These are phyloP conservation scores for Hyalella azteca DNA, from an alignment of 2,888 invertebrate genomes.

Conservation along the genomic window DNA sequence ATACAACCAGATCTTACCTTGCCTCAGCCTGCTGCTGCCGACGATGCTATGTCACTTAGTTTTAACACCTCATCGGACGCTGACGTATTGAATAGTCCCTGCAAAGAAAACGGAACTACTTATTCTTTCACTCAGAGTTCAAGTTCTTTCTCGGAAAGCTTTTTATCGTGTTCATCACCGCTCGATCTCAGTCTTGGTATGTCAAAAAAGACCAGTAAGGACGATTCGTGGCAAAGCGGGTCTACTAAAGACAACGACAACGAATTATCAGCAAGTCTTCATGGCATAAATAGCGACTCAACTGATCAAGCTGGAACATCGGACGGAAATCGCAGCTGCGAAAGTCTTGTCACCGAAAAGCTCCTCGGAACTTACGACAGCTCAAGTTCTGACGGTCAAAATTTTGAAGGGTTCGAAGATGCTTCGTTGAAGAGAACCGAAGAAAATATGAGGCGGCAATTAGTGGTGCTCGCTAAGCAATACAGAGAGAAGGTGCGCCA, in stretches of 20 bases:
- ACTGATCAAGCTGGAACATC: background rate
- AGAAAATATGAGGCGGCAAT: background rate
- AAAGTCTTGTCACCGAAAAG: constrained; percentile 12
- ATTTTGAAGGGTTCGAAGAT: constrained; percentile 31
- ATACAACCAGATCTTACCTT: background rate
- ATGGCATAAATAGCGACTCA: background rate
- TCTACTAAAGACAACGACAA: background rate
- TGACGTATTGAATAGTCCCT: background rate
- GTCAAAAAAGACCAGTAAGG: background rate
- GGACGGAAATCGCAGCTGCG: constrained; percentile 26
- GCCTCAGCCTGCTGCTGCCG: background rate
- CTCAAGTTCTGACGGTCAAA: constrained; percentile 28
- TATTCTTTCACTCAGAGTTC: no score
- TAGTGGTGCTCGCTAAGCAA: background rate
- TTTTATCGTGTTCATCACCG: background rate
- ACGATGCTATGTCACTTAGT: background rate
- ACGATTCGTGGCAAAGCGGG: background rate
- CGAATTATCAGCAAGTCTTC: background rate
- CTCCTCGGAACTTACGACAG: constrained; percentile 30
- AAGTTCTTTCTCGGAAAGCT: background rate
- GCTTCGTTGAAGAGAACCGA: background rate
- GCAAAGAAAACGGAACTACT: background rate
- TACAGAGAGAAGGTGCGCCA: constrained; percentile 7
- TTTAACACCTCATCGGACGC: background rate
- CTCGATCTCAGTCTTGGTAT: constrained; percentile 18